phyloP scores from a whole-genome alignment of 2,113 vertebrate species.

The Myrmophylax atrothorax region DNA sequence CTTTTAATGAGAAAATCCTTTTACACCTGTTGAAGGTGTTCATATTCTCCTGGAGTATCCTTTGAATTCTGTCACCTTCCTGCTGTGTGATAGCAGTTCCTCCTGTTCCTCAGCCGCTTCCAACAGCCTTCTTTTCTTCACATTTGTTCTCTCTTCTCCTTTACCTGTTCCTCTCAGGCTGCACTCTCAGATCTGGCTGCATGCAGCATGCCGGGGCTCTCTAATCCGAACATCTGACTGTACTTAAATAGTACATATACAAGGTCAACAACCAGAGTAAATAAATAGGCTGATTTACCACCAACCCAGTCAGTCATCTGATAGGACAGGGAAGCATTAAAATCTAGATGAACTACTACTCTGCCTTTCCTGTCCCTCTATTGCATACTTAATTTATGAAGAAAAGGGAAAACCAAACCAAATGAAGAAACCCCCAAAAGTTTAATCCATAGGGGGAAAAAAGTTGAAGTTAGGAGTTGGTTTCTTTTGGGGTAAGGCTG shows the following conservation, averaged over 20 bases:
- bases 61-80: neutral
- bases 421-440: rapidly evolving
- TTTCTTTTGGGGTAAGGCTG: neutral
- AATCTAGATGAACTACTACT: neutral
- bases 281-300: neutral
- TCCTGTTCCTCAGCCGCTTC: neutral
- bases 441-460: neutral
- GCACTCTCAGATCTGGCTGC: neutral
- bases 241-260: neutral
- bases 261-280: neutral
- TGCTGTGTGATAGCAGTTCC: neutral
- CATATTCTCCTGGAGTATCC: neutral
- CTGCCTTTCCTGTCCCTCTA: neutral
- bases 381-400: neutral
- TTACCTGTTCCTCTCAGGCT: neutral
- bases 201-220: neutral
- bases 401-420: neutral
- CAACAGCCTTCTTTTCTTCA: neutral
- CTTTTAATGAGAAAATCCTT: neutral
- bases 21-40: neutral
- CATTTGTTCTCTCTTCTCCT: neutral
- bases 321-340: neutral
- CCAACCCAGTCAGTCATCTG: neutral
- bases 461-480: neutral
- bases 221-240: neutral